Conservation (phyloP, 1,140 invertebrate genomes). For the Eriocheir sinensis region DNA sequence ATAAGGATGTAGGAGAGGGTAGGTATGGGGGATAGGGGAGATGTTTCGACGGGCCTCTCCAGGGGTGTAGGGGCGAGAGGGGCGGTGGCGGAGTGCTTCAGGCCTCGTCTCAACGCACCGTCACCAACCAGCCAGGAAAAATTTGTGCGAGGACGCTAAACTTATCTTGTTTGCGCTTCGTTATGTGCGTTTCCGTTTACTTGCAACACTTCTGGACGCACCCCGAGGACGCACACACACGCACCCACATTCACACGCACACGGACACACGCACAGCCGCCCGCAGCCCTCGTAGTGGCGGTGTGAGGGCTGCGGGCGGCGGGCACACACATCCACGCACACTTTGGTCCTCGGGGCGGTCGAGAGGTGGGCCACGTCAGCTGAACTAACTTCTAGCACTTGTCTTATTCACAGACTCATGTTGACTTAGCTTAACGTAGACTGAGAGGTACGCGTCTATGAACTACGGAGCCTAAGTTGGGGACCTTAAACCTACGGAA, state of each 20-base stretch:
- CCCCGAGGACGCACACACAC: neutral
- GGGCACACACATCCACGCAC: no score
- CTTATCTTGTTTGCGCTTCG: conserved; percentile 52
- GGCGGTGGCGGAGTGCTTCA: conserved; percentile 9
- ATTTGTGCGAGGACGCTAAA: conserved; percentile 58
- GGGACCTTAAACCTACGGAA: conserved; percentile 34
- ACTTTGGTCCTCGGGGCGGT: neutral
- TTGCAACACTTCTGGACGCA: neutral
- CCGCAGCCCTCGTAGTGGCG: neutral
- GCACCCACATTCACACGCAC: neutral
- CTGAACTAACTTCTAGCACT: conserved; percentile 56
- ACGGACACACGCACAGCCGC: neutral
- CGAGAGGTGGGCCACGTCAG: neutral
- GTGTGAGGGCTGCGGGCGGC: neutral
- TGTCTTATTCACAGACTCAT: conserved; percentile 63
- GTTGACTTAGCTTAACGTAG: conserved; percentile 62
- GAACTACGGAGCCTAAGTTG: conserved; percentile 64
- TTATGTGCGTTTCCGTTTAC: conserved; percentile 48
- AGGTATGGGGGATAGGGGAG: neutral
- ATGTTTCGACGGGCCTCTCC: neutral
- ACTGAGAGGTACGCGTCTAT: conserved; percentile 55
- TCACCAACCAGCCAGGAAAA: conserved; percentile 27
- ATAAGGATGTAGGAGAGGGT: neutral
- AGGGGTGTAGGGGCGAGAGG: neutral
- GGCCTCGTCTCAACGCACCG: conserved; percentile 41